Percentiles rank a stretch among this genome's conserved stretches.
phyloP scores from a whole-genome alignment of 2,888 invertebrate genomes.

The Ophion ventricosus region DNA sequence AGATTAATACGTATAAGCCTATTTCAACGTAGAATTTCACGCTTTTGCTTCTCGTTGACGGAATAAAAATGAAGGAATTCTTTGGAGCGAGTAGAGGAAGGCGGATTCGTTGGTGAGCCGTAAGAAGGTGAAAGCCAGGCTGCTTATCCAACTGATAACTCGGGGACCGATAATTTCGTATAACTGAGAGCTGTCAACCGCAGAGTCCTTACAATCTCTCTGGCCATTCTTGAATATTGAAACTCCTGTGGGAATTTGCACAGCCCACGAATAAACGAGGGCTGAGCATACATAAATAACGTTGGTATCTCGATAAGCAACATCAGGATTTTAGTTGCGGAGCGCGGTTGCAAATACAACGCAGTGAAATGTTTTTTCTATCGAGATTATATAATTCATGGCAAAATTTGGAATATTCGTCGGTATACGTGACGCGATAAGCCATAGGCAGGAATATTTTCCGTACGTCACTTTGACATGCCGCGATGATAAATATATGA shows the following conservation, averaged over 20 bases:
- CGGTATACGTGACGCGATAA: too few species aligned
- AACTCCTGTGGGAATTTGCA: conserved; percentile 8
- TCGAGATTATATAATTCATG: background rate
- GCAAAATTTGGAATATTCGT: background rate
- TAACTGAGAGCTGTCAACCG: conserved; percentile 34
- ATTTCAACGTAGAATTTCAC: too few species aligned
- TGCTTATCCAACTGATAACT: background rate
- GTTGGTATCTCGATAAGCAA: background rate
- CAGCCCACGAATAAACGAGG: background rate
- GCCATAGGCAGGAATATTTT: too few species aligned
- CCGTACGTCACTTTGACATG: too few species aligned
- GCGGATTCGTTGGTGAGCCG: background rate
- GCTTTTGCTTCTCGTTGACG: too few species aligned
- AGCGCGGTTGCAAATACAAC: background rate
- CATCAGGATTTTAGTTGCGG: background rate
- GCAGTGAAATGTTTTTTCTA: background rate
- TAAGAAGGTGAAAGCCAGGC: background rate
- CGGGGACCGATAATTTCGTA: conserved; percentile 11
- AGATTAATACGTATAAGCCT: too few species aligned
- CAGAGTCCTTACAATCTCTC: conserved; percentile 27
- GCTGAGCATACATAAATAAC: background rate
- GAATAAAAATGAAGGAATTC: background rate
- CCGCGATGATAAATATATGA: too few species aligned
- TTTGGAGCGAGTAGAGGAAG: too few species aligned
- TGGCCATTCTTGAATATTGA: conserved; percentile 17